These are phyloP conservation scores for Apus apus DNA, from an alignment of 2,113 vertebrate species.

Conservation along the genomic window DNA sequence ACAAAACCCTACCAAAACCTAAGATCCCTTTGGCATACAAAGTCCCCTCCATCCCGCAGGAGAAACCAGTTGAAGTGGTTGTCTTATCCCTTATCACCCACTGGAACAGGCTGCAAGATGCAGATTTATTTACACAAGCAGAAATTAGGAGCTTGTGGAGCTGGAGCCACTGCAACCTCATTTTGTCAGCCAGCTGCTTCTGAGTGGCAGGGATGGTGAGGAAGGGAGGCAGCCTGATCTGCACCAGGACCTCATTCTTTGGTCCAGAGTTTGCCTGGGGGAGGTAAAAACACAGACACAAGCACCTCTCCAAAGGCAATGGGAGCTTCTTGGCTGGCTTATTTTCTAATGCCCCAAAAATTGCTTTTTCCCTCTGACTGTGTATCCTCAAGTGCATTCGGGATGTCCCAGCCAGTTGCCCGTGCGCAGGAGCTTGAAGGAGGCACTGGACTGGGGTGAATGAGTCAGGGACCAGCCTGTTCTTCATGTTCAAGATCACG, in stretches of 20 bases:
- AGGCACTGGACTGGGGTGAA: neutral
- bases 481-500: neutral
- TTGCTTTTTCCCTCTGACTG: neutral
- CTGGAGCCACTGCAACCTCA: neutral
- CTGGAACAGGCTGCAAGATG: neutral
- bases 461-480: neutral
- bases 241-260: neutral
- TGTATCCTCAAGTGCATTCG: neutral
- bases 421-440: neutral
- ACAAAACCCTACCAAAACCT: neutral
- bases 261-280: neutral
- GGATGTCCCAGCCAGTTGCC: neutral
- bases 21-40: rapidly evolving
- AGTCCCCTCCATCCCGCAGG: neutral
- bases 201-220: neutral
- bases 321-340: neutral
- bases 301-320: neutral
- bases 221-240: neutral
- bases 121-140: neutral
- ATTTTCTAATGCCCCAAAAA: neutral
- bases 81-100: neutral
- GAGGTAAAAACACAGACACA: neutral
- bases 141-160: neutral
- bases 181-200: neutral
- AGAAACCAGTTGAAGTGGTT: neutral